Conservation (phyloP, 2,888 invertebrate species). For the Microplitis manilae region DNA sequence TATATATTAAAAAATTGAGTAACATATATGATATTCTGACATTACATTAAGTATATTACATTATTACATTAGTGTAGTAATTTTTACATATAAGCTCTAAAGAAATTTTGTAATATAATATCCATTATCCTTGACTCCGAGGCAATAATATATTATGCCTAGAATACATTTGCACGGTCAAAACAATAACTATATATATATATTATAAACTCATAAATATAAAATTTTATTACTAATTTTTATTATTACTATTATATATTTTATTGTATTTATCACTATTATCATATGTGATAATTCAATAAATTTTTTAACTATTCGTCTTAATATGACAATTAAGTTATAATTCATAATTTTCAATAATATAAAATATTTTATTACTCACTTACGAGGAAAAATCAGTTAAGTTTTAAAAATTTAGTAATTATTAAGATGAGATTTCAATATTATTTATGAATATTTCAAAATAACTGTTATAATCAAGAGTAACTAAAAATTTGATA, state of each 20-base stretch:
- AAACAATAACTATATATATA: neutral
- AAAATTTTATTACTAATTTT: neutral
- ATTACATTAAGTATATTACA: neutral
- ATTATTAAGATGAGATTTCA: too few relatives aligned
- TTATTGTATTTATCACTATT: too few relatives aligned
- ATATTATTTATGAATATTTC: too few relatives aligned
- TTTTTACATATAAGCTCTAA: neutral
- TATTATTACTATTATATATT: neutral
- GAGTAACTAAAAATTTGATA: neutral
- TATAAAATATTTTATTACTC: too few relatives aligned
- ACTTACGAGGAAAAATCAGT: too few relatives aligned
- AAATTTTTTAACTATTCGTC: too few relatives aligned
- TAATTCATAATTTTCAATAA: too few relatives aligned
- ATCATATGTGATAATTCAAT: too few relatives aligned
- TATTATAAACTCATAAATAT: neutral
- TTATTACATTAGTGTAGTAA: neutral
- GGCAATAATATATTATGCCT: slow-evolving; percentile 24
- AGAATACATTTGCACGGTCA: slow-evolving; percentile 18
- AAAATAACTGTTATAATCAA: too few relatives aligned
- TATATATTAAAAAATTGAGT: neutral
- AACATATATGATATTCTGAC: neutral
- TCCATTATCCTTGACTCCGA: slow-evolving; percentile 23
- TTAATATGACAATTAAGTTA: too few relatives aligned
- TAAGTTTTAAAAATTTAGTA: too few relatives aligned
- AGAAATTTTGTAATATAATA: slow-evolving; percentile 22